phyloP scores from a whole-genome alignment of 2,888 invertebrate genomes.

The Xestia sexstrigata region DNA sequence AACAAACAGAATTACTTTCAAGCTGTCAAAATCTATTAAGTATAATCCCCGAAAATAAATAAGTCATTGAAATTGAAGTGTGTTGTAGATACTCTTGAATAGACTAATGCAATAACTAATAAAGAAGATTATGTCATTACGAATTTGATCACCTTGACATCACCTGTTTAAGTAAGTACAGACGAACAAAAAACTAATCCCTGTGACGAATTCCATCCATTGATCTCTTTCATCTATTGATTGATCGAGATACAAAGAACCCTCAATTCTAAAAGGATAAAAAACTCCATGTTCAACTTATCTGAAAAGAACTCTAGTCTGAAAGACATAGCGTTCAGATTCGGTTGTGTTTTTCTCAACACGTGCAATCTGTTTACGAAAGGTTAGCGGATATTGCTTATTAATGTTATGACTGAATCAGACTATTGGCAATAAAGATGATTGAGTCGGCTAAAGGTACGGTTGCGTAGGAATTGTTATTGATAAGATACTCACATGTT shows the following conservation, averaged over 20 bases:
- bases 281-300: slow-evolving; percentile 19
- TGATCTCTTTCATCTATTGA: slow-evolving; percentile 84
- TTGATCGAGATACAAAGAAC: slow-evolving; percentile 77
- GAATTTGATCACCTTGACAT: slow-evolving; percentile 61
- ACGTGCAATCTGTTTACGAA: slow-evolving; percentile 83
- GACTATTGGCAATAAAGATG: slow-evolving; percentile 86
- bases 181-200: slow-evolving; percentile 74
- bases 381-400: slow-evolving; percentile 88
- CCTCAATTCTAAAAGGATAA: slow-evolving; percentile 47
- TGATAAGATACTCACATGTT: slow-evolving; percentile 44
- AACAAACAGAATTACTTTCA: slow-evolving; percentile 2
- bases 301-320: slow-evolving; percentile 50
- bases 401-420: slow-evolving; percentile 86
- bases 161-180: slow-evolving; percentile 62
- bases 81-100: slow-evolving; percentile 34
- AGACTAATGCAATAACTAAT: slow-evolving; percentile 59
- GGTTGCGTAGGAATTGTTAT: slow-evolving; percentile 45
- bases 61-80: slow-evolving; percentile 38
- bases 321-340: slow-evolving; percentile 56
- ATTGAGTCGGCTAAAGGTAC: slow-evolving; percentile 75
- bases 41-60: slow-evolving; percentile 37
- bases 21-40: slow-evolving; percentile 7
- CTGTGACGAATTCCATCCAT: slow-evolving; percentile 79
- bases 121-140: slow-evolving; percentile 63
- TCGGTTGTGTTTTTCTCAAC: slow-evolving; percentile 65